Conservation (phyloP, 2,797 vertebrate genomes). For the Crocidura indochinensis region DNA sequence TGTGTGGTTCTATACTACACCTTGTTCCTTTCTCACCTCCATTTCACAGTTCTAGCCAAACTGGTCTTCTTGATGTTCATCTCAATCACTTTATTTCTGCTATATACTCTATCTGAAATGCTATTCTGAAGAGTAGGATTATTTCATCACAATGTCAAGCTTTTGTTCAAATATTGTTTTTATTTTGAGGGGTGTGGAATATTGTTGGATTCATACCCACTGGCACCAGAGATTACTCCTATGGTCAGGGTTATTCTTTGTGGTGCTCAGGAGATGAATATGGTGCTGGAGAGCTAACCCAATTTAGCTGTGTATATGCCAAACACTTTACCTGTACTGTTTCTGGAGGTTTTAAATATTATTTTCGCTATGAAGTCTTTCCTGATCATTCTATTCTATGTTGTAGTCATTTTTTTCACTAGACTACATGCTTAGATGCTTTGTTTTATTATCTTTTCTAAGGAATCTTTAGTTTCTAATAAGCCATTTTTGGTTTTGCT, state of each 20-base stretch:
- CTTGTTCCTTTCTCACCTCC: neutral
- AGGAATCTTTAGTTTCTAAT: neutral
- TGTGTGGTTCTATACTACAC: neutral
- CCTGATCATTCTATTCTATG: neutral
- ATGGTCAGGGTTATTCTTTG: too few relatives aligned
- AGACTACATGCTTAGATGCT: neutral
- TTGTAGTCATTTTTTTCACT: neutral
- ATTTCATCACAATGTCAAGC: neutral
- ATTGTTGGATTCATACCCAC: too few relatives aligned
- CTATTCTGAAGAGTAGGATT: neutral
- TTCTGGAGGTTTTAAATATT: too few relatives aligned
- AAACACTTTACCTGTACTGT: too few relatives aligned
- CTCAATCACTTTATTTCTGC: neutral
- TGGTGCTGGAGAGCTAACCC: too few relatives aligned
- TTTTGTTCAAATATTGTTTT: neutral
- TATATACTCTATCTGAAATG: neutral
- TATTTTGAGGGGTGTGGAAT: too few relatives aligned
- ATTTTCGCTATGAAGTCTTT: neutral
- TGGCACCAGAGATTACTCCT: too few relatives aligned
- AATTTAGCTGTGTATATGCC: too few relatives aligned
- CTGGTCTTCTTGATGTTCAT: neutral
- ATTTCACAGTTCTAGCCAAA: neutral
- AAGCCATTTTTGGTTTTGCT: too few relatives aligned
- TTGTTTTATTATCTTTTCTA: neutral
- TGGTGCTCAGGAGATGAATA: too few relatives aligned